A percentile compares a stretch with the other conserved stretches of the same genome.
These are phyloP conservation scores for Ophion costatus DNA, from an alignment of 2,888 invertebrate species.

Conservation along the genomic window DNA sequence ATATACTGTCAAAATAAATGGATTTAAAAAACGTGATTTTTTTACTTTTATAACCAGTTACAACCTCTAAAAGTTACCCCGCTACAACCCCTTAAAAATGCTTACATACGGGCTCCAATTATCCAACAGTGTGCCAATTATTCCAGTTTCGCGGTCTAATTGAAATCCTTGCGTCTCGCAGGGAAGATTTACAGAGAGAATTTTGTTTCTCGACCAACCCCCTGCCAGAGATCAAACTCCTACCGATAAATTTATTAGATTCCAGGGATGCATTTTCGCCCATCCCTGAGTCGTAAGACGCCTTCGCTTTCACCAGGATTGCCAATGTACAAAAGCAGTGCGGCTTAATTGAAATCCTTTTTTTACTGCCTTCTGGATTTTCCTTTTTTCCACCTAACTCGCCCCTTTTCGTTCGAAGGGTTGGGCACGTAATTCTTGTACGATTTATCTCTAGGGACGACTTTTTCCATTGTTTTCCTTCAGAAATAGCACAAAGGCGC, in stretches of 20 bases:
- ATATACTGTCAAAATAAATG: no score
- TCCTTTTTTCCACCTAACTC: conserved; percentile 30
- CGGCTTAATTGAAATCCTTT: conserved; percentile 62
- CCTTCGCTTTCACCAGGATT: conserved; percentile 43
- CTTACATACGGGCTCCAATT: not conserved
- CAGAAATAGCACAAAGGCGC: conserved; percentile 40
- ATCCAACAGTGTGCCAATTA: not conserved
- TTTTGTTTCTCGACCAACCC: conserved; percentile 59
- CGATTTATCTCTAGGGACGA: conserved; percentile 32
- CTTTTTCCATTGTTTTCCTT: conserved; percentile 15
- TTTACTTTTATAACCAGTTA: no score
- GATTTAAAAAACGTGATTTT: no score
- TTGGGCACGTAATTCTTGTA: conserved; percentile 41
- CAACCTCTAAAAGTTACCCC: no score
- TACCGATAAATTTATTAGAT: conserved; percentile 65
- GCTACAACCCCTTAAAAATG: not conserved
- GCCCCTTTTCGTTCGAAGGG: conserved; percentile 46
- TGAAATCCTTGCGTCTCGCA: conserved; percentile 16
- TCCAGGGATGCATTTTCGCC: conserved; percentile 42
- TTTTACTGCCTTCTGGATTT: conserved; percentile 20
- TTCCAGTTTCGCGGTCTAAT: not conserved
- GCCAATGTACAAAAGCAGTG: conserved; percentile 36
- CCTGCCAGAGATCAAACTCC: conserved; percentile 36
- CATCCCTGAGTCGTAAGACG: not conserved
- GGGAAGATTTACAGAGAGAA: conserved; percentile 68